phyloP scores from a whole-genome alignment of 2,797 vertebrate species.

The Diplodus puntazzo region DNA sequence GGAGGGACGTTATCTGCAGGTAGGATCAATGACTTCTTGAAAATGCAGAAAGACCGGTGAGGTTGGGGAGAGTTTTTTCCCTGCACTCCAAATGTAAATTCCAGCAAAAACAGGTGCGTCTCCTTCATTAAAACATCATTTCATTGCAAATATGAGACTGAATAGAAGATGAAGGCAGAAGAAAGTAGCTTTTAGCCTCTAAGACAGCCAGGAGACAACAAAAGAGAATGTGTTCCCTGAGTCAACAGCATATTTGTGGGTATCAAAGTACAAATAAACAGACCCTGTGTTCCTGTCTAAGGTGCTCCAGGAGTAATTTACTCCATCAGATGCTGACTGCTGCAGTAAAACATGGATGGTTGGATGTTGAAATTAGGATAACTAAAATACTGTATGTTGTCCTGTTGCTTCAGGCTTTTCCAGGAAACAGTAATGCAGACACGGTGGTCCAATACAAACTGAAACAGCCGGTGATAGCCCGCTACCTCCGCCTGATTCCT shows the following conservation, averaged over 20 bases:
- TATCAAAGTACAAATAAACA: neutral
- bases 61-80: constrained; percentile 28
- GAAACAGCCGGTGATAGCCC: constrained; percentile 87
- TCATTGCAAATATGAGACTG: neutral
- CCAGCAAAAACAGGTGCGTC: neutral
- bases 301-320: neutral
- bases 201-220: neutral
- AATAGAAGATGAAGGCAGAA: neutral
- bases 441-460: constrained; percentile 93
- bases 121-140: neutral
- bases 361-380: neutral
- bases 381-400: neutral
- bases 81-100: neutral
- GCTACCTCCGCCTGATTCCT: constrained; percentile 92
- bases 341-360: neutral
- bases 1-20: constrained; percentile 54
- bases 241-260: neutral
- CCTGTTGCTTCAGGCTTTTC: constrained; percentile 86
- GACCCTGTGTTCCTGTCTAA: neutral
- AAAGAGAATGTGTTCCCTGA: neutral
- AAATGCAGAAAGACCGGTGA: constrained; percentile 39
- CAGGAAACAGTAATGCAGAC: constrained; percentile 94
- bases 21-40: constrained; percentile 61
- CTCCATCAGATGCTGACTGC: neutral
- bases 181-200: neutral